Evolutionary conservation across 2,113 vertebrate species (phyloP).

Genomic region (Strix uralensis): DNA sequence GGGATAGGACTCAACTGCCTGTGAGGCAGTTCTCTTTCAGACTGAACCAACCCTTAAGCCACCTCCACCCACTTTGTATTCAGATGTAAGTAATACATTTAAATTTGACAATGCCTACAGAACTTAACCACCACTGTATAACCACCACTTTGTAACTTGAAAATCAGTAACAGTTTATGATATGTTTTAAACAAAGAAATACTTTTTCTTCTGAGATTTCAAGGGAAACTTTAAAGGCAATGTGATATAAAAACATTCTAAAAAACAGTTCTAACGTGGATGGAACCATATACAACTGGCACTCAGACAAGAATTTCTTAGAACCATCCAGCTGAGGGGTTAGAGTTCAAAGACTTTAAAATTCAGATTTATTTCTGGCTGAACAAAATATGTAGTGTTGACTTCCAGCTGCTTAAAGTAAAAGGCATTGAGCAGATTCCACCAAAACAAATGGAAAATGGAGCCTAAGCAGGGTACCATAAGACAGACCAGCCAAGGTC

Average conservation of each 20-base stretch:
- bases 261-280: not conserved
- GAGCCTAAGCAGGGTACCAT: not conserved
- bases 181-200: not conserved
- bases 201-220: not conserved
- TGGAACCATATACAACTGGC: not conserved
- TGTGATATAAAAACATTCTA: not conserved
- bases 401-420: not conserved
- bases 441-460: not conserved
- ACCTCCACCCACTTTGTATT: not conserved
- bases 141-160: not conserved
- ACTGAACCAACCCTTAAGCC: not conserved
- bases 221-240: not conserved
- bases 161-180: not conserved
- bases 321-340: not conserved
- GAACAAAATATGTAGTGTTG: not conserved
- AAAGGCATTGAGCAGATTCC: not conserved
- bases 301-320: not conserved
- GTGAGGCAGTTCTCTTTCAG: not conserved
- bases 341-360: constrained; percentile 9
- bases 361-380: constrained; percentile 14
- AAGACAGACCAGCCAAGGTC: not conserved
- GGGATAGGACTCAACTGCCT: not conserved
- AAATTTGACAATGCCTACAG: not conserved
- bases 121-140: not conserved
- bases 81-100: not conserved